Base-by-base conservation (phyloP, 2,113 vertebrate species). In the Mellivora capensis region DNA sequence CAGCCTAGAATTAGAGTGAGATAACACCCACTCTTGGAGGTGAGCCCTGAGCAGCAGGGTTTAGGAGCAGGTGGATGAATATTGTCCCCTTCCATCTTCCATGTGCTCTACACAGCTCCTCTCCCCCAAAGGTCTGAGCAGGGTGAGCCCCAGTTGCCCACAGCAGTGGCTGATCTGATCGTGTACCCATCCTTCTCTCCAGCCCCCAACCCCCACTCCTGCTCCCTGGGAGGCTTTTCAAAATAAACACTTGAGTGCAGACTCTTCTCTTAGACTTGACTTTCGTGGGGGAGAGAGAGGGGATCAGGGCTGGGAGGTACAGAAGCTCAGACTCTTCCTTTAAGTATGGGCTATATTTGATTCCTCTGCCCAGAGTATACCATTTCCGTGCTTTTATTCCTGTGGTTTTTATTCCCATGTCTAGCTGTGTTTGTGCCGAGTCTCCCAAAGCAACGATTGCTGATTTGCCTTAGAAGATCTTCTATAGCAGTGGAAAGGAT, bases 401-500 rank as follows among this genome's bases (percentile, higher is more conserved):
- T 77, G 10, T 2, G 21, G 21, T 42, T 94, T 90, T 84, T 96
- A 87, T 93, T 71, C 71, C 74, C 34, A 10, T 54, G 29, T 90
- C 82, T 85, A 31, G n/a, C 88, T 88, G 42, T 44, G 71, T 71
- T 80, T 47, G 42, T 61, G 72, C 23, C 64, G 82, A 84, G 49
- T 42, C 72, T 93, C 71, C 59, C 76, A 93, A 71, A 91, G 91
- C 89, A 94, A 64, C 14, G 10, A 37, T 59, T 88, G 77, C 88
- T 71, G 91, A 62, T 79, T 93, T 91, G 64, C 89, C 86, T 97
- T 77, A 18, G 44, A 97, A 92, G 29, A 71, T 52, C 76, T 94
- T 88, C 59, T 77, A 79, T 59, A 27, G 83, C 59, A n/a, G 47
- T 74, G 67, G 90, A 62, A 93, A 91, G 57, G 83, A 82, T 79